Evolutionary conservation across 1,140 invertebrate species (phyloP), one percentile per base, ranked within the genome.

Genomic region (Conopomorpha cramerella): DNA sequence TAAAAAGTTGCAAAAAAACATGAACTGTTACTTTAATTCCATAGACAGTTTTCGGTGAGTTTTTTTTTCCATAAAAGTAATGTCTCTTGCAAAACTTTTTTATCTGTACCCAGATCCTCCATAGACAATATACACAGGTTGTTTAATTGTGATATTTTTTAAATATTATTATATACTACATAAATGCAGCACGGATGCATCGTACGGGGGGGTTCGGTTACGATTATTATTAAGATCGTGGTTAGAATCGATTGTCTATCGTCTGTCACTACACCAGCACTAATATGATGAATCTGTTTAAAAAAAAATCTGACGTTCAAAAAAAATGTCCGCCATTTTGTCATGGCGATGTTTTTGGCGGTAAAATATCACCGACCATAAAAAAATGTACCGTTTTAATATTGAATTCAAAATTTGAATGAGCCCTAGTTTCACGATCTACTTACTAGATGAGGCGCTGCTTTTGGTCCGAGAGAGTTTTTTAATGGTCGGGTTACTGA

Each of bases 111-210:
- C 18, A 2, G 16, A 34, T 47, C 49, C 61, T 59, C 68, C 59
- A 65, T 66, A 70, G 62, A 43, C 51, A 55, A 57, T 70, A 64
- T 70, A 70, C 60, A 70, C 55, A 61, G 51, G 61, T 70, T 68
- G 50, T 51, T 49, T 56, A 49, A 61, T 53, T 65, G 56, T 62
- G 59, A 66, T 66, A 70, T 70, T 68, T 70, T 58, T 65, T 60
- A 54, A 38, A 39, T 43, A 48, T 46, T 57, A 53, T 46, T 43
- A 48, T 46, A 55, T 46, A 43, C 50, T 40, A 41, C 36, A 41
- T 52, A 55, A 54, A 41, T 47, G 43, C 51, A 51, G 33, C 47
- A 41, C n/a, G n/a, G n/a, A n/a, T n/a, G n/a, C n/a, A n/a, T n/a
- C n/a, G n/a, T n/a, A 43, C 52, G 45, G 59, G 49, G 57, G 41